Percentiles rank a stretch among this genome's conserved stretches.
phyloP scores from a whole-genome alignment of 2,797 vertebrate genomes.

The Gallinago solitaria region DNA sequence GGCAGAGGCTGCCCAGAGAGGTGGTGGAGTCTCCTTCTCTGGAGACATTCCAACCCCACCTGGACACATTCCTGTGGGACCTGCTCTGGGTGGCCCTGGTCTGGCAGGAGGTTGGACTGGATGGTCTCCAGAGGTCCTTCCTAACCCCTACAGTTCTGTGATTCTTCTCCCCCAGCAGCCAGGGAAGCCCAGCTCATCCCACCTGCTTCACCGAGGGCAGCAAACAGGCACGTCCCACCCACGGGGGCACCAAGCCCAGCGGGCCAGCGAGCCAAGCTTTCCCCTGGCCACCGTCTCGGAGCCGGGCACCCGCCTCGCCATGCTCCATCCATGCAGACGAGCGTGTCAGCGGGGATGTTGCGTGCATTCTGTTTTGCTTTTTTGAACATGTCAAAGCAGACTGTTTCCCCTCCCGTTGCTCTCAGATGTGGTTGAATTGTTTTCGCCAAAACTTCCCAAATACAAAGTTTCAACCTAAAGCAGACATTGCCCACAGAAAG shows the following conservation, averaged over 20 bases:
- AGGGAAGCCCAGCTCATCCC: neutral
- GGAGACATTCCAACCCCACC: too few relatives aligned
- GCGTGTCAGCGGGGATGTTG: neutral
- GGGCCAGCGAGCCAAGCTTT: neutral
- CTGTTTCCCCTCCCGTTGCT: neutral
- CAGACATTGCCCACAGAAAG: slow-evolving; percentile 42
- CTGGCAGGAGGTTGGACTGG: too few relatives aligned
- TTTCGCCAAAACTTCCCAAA: slow-evolving; percentile 54
- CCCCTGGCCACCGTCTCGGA: neutral
- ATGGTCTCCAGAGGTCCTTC: too few relatives aligned
- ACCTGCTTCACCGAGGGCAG: fast-evolving
- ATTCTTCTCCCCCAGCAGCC: neutral
- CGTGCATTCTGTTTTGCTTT: neutral
- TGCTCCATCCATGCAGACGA: neutral
- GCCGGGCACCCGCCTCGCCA: neutral
- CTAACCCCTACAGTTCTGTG: too few relatives aligned
- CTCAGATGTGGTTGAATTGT: slow-evolving; percentile 39
- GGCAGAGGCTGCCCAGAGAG: too few relatives aligned
- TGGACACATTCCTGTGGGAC: too few relatives aligned
- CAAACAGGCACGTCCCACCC: neutral
- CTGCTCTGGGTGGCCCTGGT: too few relatives aligned
- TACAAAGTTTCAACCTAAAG: slow-evolving; percentile 23
- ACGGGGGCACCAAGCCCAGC: fast-evolving
- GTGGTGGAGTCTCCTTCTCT: too few relatives aligned
- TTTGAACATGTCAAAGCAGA: neutral